These are phyloP conservation scores for Erpobdella octoculata DNA, from an alignment of 2,888 invertebrate species.

Conservation along the genomic window DNA sequence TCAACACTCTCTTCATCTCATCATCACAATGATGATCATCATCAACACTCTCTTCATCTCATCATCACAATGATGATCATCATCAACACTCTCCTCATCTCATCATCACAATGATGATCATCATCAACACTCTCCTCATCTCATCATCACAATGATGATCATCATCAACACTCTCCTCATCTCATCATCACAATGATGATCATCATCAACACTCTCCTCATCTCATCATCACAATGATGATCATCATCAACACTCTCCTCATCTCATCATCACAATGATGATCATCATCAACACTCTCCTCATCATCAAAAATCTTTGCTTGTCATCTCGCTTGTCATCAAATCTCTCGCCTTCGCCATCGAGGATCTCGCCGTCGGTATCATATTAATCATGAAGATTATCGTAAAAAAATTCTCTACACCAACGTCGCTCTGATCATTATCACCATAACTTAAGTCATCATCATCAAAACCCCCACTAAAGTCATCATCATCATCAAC, in stretches of 20 bases:
- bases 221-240: not conserved
- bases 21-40: not conserved
- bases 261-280: not conserved
- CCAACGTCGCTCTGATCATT: not conserved
- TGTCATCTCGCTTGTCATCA: not conserved
- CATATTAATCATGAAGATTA: not conserved
- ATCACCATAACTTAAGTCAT: not conserved
- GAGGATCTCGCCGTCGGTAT: not conserved
- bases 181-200: too few relatives aligned
- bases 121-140: not conserved
- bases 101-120: too few relatives aligned
- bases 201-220: not conserved
- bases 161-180: too few relatives aligned
- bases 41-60: not conserved
- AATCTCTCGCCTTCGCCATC: not conserved
- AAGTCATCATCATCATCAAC: slow-evolving; percentile 2
- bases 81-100: too few relatives aligned
- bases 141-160: too few relatives aligned
- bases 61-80: too few relatives aligned
- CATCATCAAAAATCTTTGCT: not conserved
- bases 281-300: not conserved
- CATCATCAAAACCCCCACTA: not conserved
- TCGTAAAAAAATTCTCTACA: not conserved
- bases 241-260: not conserved
- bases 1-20: not conserved